These are phyloP conservation scores for Merops nubicus DNA, from an alignment of 2,113 vertebrate genomes.

Conservation along the genomic window DNA sequence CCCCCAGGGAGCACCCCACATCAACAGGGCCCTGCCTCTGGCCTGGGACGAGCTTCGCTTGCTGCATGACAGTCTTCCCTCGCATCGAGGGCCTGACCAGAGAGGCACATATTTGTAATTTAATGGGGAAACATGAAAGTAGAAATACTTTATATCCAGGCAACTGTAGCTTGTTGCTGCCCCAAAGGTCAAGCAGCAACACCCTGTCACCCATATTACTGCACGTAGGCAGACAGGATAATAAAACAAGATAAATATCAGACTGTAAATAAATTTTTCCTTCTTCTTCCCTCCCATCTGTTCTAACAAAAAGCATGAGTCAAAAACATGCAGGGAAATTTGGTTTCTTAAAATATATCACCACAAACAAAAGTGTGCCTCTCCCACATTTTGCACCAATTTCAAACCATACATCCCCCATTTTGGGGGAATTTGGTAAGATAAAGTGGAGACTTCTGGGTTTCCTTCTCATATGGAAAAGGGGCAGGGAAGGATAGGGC, in stretches of 20 bases:
- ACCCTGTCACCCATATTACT: background rate
- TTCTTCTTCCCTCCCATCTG: background rate
- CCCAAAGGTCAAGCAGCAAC: background rate
- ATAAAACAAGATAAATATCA: background rate
- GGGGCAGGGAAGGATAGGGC: background rate
- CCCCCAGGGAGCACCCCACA: background rate
- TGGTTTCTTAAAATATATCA: background rate
- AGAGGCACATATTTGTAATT: background rate
- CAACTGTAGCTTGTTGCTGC: background rate
- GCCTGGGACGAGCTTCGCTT: background rate
- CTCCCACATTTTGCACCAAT: background rate
- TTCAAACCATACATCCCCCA: background rate
- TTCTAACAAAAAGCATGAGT: background rate
- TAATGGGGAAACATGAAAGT: background rate
- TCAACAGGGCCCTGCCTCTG: background rate
- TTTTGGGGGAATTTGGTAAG: background rate
- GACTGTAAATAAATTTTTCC: background rate
- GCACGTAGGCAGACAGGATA: background rate
- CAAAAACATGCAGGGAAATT: background rate
- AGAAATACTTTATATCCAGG: background rate
- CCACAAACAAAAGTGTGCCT: background rate
- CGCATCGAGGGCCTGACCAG: background rate
- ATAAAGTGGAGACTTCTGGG: background rate
- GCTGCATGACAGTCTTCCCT: background rate
- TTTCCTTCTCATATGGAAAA: background rate